A percentile compares a stretch with the other conserved stretches of the same genome.
Evolutionary conservation across 2,888 invertebrate species (phyloP).

Genomic region (Agrochola litura): DNA sequence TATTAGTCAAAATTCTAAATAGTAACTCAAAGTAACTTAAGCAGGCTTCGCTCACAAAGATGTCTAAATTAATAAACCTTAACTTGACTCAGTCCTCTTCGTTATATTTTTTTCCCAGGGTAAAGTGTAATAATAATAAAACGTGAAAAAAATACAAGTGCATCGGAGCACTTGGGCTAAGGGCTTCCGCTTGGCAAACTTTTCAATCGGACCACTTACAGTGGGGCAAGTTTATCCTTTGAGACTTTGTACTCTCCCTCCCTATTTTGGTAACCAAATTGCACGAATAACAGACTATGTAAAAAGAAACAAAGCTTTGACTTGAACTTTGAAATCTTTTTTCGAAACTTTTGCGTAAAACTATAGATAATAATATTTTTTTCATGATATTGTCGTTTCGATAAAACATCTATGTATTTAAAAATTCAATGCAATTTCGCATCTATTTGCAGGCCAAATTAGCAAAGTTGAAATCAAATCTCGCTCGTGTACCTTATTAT

Average conservation of each 20-base stretch:
- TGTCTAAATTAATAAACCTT: conserved; percentile 75
- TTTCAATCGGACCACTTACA: conserved; percentile 81
- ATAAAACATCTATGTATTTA: not conserved
- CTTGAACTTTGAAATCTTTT: conserved; percentile 33
- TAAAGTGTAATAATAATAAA: conserved; percentile 67
- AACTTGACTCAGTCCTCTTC: conserved; percentile 57
- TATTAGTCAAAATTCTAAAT: too few species aligned
- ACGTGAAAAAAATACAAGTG: conserved; percentile 69
- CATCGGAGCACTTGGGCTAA: conserved; percentile 75
- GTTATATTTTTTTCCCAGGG: conserved; percentile 56
- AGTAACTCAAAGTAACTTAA: conserved; percentile 55
- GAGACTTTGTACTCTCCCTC: conserved; percentile 69
- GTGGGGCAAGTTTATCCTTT: conserved; percentile 78
- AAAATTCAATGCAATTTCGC: not conserved
- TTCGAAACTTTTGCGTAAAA: conserved; percentile 4
- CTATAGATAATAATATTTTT: not conserved
- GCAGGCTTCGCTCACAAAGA: conserved; percentile 65
- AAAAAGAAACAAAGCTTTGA: conserved; percentile 71
- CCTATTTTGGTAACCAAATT: conserved; percentile 83
- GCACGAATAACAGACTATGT: conserved; percentile 66
- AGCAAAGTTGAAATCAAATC: conserved; percentile 10
- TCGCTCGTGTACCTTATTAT: conserved; percentile 2
- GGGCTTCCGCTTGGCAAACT: conserved; percentile 78
- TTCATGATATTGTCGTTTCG: not conserved
- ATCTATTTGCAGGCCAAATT: not conserved